Conservation (phyloP, 2,888 invertebrate genomes). For the Bedellia somnulentella region DNA sequence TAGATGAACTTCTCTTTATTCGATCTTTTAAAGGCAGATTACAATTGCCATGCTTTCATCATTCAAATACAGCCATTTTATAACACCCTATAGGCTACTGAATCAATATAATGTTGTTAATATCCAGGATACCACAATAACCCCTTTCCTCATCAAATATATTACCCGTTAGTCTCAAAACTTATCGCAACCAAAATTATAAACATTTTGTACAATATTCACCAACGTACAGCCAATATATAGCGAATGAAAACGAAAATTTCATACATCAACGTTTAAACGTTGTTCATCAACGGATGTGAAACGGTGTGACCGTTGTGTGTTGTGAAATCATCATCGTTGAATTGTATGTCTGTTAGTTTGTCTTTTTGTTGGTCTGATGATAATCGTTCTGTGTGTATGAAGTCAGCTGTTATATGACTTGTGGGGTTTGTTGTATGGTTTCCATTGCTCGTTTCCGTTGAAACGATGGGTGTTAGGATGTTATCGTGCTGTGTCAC, state of each 20-base stretch:
- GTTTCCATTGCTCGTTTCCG: slow-evolving; percentile 34
- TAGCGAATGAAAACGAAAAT: slow-evolving; percentile 25
- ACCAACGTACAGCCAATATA: slow-evolving; percentile 28
- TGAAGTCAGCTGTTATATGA: slow-evolving; percentile 37
- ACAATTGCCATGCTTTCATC: too few relatives aligned
- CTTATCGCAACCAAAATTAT: too few relatives aligned
- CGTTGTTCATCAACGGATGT: slow-evolving; percentile 26
- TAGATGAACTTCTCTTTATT: too few relatives aligned
- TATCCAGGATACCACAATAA: too few relatives aligned
- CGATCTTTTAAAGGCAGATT: too few relatives aligned
- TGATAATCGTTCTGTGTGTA: slow-evolving; percentile 32
- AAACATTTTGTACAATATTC: too few relatives aligned
- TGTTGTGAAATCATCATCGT: slow-evolving; percentile 42
- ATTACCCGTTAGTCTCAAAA: too few relatives aligned
- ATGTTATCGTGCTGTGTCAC: slow-evolving; percentile 21
- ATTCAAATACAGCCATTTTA: too few relatives aligned
- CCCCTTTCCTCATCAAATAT: too few relatives aligned
- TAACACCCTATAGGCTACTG: too few relatives aligned
- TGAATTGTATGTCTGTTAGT: too few relatives aligned
- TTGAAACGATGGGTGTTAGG: slow-evolving; percentile 16
- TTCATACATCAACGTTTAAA: slow-evolving; percentile 16
- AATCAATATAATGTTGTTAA: too few relatives aligned
- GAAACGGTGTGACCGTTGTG: slow-evolving; percentile 40
- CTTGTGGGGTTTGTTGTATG: slow-evolving; percentile 14
- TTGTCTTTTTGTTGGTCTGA: slow-evolving; percentile 20